phyloP scores from a whole-genome alignment of 64 coral and sea anemone genomes.

The Montipora cactus region DNA sequence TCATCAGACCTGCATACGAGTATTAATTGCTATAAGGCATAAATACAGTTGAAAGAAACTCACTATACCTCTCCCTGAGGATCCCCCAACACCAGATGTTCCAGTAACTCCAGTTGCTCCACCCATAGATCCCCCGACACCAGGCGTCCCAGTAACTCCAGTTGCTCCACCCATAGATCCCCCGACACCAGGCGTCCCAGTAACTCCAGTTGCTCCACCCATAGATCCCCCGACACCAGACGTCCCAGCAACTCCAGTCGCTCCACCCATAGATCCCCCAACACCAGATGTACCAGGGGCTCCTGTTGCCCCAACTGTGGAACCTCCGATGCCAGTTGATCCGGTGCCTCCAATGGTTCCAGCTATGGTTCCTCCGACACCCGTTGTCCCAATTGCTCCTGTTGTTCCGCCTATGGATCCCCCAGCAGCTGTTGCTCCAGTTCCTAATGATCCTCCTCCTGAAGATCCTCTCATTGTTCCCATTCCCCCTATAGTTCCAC shows the following conservation, averaged over 20 bases:
- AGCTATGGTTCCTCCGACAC: background rate
- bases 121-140: background rate
- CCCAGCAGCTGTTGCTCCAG: background rate
- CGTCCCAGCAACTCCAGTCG: background rate
- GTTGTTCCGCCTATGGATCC: background rate
- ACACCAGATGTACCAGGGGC: background rate
- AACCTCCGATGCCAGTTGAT: background rate
- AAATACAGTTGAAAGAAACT: background rate
- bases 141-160: background rate
- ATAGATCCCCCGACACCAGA: too few species aligned
- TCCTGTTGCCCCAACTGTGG: background rate
- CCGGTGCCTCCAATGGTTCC: background rate
- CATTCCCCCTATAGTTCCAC: background rate
- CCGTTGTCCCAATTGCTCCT: background rate
- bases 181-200: background rate
- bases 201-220: background rate
- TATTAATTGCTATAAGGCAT: too few species aligned
- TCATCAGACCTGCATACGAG: too few species aligned
- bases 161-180: background rate
- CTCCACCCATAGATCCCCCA: background rate
- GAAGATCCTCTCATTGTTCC: background rate
- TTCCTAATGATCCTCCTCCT: slow-evolving; percentile 4
- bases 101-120: background rate
- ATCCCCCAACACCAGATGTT: background rate
- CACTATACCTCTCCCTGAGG: background rate